These are phyloP conservation scores for Saturnia pavonia DNA, from an alignment of 2,888 invertebrate genomes.

Conservation along the genomic window DNA sequence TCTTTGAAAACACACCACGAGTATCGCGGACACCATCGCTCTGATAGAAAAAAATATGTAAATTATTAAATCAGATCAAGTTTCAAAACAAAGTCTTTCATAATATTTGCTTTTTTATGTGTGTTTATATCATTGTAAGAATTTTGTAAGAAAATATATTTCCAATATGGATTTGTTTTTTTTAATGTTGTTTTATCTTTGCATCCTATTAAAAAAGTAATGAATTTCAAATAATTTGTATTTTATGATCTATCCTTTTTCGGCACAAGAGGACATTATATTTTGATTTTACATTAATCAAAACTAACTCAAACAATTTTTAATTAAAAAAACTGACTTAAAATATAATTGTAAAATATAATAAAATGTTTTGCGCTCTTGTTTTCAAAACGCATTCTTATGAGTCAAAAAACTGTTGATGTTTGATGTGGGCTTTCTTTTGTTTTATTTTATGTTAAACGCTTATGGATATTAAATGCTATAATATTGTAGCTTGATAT, in stretches of 20 bases:
- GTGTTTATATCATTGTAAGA: background rate
- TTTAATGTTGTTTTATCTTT: background rate
- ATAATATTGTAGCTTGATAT: background rate
- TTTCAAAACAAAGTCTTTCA: background rate
- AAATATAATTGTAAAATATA: too few relatives aligned
- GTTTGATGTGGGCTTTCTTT: background rate
- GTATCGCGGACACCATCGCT: conserved; percentile 49
- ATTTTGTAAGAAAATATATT: background rate
- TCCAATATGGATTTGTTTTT: background rate
- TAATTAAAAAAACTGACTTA: too few relatives aligned
- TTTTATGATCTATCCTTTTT: background rate
- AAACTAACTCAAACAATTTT: background rate
- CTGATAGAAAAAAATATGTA: conserved; percentile 39
- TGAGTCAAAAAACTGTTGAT: background rate
- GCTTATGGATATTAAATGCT: too few relatives aligned
- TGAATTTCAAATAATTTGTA: background rate
- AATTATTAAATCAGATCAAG: background rate
- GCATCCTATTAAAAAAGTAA: background rate
- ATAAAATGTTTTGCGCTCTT: background rate
- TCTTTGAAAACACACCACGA: conserved; percentile 69
- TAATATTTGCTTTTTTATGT: background rate
- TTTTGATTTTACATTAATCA: background rate
- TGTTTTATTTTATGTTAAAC: background rate
- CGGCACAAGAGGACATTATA: background rate
- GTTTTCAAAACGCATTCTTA: background rate